Evolutionary conservation across 2,888 invertebrate genomes (phyloP), one percentile per base, ranked within the genome.

Genomic region (Euphydryas editha): DNA sequence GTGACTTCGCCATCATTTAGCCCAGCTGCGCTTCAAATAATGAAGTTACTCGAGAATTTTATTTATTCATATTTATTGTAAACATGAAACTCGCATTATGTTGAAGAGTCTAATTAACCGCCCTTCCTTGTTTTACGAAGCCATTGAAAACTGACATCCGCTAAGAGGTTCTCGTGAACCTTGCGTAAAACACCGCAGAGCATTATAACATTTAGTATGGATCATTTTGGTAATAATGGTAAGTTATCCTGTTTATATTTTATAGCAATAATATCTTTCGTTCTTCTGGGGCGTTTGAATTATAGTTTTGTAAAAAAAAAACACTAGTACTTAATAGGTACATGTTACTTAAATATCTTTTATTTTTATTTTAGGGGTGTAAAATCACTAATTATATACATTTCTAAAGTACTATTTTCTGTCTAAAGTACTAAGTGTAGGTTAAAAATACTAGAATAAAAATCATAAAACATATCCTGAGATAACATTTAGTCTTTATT

Each of bases 1-100:
- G 39, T 11, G 39, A 21, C 49, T 36, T 21, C 24, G 55, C 13
- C 39, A 57, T 36, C 46, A 46, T 55, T 55, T 21, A 36, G 10
- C 36, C 30, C 30, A 36, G 54, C 36, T 54, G 30, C 36, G 21
- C 17, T 8, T 24, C 30, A n/a, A 24, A 54, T 36, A 10, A 54
- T 54, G n/a, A 4, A 44, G n/a, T 44, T 6, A 15, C 42, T n/a
- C 15, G n/a, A 44, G n/a, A n/a, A 44, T n/a, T 6, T 44, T 44
- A 44, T 44, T 44, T 44, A 44, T 44, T 44, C n/a, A 44, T 44
- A n/a, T 6, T 44, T 2, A 15, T 44, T 5, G n/a, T 44, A 39
- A 39, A 5, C 7, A 39, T 15, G 15, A 15, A 39, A 39, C 39
- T 39, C 15, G 15, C 11, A 30, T 30, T 30, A 30, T 30, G 30